These are phyloP conservation scores for Zapornia atra DNA, from an alignment of 2,113 vertebrate species.

Conservation along the genomic window DNA sequence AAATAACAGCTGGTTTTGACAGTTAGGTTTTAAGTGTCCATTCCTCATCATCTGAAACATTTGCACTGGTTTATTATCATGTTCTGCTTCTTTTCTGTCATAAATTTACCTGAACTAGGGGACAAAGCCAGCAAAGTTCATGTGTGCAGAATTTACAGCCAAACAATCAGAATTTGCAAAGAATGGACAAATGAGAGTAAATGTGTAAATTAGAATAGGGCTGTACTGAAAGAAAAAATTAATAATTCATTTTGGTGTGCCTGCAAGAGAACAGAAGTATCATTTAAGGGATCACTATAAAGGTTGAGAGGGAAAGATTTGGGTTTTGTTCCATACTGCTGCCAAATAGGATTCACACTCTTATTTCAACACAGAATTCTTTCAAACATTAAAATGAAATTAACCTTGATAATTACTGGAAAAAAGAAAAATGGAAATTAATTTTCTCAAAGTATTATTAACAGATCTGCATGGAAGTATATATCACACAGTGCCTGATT, in stretches of 20 bases:
- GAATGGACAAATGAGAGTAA: neutral
- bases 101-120: constrained; percentile 20
- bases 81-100: neutral
- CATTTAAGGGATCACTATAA: neutral
- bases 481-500: neutral
- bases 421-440: neutral
- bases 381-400: constrained; percentile 41
- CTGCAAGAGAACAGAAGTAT: neutral
- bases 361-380: constrained; percentile 31
- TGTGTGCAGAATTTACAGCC: constrained; percentile 13
- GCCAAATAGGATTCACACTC: constrained; percentile 58
- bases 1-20: constrained; percentile 16
- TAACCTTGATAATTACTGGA: constrained; percentile 45
- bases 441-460: neutral
- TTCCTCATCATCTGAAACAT: constrained; percentile 26
- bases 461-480: neutral
- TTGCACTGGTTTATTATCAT: neutral
- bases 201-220: constrained; percentile 3
- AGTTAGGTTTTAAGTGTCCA: neutral
- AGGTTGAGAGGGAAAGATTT: neutral
- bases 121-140: neutral
- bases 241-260: constrained; percentile 44
- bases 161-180: constrained; percentile 9
- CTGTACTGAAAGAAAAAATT: neutral
- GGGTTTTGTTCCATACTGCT: neutral